Base-by-base conservation (phyloP, 2,113 vertebrate genomes). In the Sturnus vulgaris region DNA sequence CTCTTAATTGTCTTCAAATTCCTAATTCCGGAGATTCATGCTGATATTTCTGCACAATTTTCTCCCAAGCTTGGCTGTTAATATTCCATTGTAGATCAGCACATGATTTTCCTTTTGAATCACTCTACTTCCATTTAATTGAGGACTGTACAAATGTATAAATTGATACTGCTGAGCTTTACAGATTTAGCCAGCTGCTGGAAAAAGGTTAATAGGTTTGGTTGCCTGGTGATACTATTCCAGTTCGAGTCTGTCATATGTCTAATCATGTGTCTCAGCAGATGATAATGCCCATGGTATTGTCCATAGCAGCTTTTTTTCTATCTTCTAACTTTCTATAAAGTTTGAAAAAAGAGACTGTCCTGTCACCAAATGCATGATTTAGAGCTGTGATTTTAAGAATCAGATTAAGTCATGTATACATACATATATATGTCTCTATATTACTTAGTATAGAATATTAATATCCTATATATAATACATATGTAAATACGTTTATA, bases 141-240 rank as follows among this genome's bases (percentile, higher is more conserved):
- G 94, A 95, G 63, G 63, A 88, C 52, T 81, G 49, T 85, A 89
- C 52, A 95, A 92, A 96, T 16, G 12, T 87, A 93, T 71, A 94
- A 95, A 92, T 66, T 95, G 79, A 88, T 80, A 69, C 42, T 82
- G 73, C 81, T 89, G 88, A 91, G 83, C 37, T 91, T 95, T 92
- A 88, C 88, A 90, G 86, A 83, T 90, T 94, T 86, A 91, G 33
- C 53, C 88, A 95, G 77, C 71, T 93, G 60, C 87, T 94, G 44
- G 55, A 86, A 64, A 95, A 97, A 95, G 84, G 87, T 96, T 96
- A 96, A 95, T 95, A 88, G 61, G 72, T 96, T 97, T 95, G 76
- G 70, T 93, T 97, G 80, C 90, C 91, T 94, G 73, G 66, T 87
- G 69, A 89, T 87, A 87, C 55, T 85, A n/a, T 86, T 92, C 69